These are phyloP conservation scores for Todus mexicanus DNA, from an alignment of 2,797 vertebrate species.

Conservation along the genomic window DNA sequence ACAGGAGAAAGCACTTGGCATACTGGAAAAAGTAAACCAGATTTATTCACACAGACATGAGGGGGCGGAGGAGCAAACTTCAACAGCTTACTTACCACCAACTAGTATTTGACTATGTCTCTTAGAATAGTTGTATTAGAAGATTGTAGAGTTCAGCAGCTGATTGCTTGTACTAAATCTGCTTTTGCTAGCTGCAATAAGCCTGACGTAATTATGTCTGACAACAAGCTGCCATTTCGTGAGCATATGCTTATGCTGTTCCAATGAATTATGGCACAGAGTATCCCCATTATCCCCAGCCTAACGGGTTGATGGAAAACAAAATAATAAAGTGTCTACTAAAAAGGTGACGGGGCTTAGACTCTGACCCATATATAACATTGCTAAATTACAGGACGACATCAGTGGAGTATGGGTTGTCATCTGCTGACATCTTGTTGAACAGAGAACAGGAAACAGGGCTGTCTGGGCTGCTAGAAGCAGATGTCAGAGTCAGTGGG, in stretches of 20 bases:
- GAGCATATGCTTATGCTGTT: conserved; percentile 5
- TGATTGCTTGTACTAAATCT: neutral
- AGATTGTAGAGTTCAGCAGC: neutral
- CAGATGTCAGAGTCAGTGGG: neutral
- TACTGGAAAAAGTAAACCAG: neutral
- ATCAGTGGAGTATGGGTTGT: neutral
- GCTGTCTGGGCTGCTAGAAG: neutral
- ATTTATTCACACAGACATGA: neutral
- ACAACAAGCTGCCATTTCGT: conserved; percentile 8
- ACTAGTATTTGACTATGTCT: neutral
- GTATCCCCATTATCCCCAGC: neutral
- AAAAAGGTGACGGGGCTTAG: neutral
- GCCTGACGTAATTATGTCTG: conserved; percentile 15
- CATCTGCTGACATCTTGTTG: neutral
- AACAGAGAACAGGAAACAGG: neutral
- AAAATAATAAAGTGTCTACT: conserved; percentile 25
- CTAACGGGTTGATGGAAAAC: conserved; percentile 3
- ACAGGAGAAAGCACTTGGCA: neutral
- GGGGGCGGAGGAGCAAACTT: neutral
- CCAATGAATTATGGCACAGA: neutral
- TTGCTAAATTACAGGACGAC: conserved; percentile 4
- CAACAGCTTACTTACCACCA: neutral
- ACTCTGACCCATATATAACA: neutral
- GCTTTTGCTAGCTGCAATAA: neutral
- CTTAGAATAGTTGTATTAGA: neutral